Percentiles rank a stretch among this genome's conserved stretches.
phyloP scores from a whole-genome alignment of 1,140 invertebrate genomes.

The Diabrotica virgifera region DNA sequence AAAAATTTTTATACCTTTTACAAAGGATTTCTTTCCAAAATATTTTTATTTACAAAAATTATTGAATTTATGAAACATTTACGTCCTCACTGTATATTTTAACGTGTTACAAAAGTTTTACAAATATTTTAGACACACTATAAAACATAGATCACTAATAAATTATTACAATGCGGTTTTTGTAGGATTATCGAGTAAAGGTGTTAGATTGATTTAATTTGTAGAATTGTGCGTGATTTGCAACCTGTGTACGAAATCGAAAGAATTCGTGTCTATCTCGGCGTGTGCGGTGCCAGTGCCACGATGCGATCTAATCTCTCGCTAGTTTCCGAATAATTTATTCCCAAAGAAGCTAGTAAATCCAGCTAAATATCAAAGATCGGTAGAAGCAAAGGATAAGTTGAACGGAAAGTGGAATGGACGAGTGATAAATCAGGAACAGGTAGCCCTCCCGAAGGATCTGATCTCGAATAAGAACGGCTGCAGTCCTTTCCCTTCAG shows the following conservation, averaged over 20 bases:
- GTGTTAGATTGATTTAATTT: constrained; percentile 1
- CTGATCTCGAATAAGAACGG: constrained; percentile 32
- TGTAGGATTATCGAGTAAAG: not conserved
- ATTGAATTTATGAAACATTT: no score
- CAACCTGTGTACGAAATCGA: not conserved
- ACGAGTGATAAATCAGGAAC: constrained; percentile 48
- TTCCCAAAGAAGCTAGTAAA: constrained; percentile 39
- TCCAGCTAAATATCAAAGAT: constrained; percentile 47
- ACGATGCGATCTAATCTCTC: constrained; percentile 11
- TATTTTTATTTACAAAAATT: no score
- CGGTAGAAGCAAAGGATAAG: constrained; percentile 44
- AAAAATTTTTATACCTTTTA: no score
- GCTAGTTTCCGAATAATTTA: constrained; percentile 40
- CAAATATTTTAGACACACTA: no score
- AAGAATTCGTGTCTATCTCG: not conserved
- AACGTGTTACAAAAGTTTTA: no score
- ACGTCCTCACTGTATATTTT: no score
- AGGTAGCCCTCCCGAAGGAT: constrained; percentile 45
- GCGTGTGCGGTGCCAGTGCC: not conserved
- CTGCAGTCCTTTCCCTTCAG: constrained; percentile 35
- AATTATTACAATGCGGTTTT: no score
- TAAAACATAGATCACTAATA: no score
- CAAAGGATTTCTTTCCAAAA: no score
- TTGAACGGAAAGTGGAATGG: constrained; percentile 43
- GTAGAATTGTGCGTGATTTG: not conserved